Base-by-base conservation (phyloP, 2,888 invertebrate species). In the Drosophila antonietae region DNA sequence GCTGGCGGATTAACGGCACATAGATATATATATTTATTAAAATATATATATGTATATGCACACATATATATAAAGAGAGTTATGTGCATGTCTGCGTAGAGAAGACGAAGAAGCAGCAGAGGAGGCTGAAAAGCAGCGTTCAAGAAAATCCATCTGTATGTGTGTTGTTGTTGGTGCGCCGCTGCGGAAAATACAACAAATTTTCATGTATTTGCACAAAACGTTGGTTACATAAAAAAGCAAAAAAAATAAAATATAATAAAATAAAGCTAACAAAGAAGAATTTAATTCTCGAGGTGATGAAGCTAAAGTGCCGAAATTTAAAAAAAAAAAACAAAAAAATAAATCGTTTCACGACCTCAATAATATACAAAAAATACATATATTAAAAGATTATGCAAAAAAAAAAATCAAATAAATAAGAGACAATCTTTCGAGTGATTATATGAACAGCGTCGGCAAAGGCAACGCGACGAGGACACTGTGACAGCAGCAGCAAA, bases 1-100 rank as follows among this genome's bases (percentile, higher is more conserved):
- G 90, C 77, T 81, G 80, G 88, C 90, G 91, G 90, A 91, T 90
- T 91, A 86, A 90, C 90, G 82, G 83, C 82, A 83, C 61, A 80
- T 70, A 77, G 58, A 78, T 65, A 81, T 61, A 73, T 49, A 84
- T 51, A 68, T 57, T 67, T 73, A 52, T 53, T 73, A 51, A 72
- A 31, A 73, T 49, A 78, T n/a, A 66, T 43, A 67, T 55, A 62
- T 46, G 71, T 56, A 51, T 61, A 60, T 47, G 59, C 56, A 73
- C 52, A 68, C 28, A 62, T 55, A 63, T 75, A 78, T 74, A 70
- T 55, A 55, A 41, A 41, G 67, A 72, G 67, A 79, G 62, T 66
- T 76, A 83, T 85, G 83, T 88, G 71, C 70, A 72, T 82, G 74
- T 74, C 82, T 88, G 80, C 82, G 80, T 88, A 77, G 85, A 79